phyloP scores from a whole-genome alignment of 1,140 invertebrate genomes.

The Cylas formicarius region DNA sequence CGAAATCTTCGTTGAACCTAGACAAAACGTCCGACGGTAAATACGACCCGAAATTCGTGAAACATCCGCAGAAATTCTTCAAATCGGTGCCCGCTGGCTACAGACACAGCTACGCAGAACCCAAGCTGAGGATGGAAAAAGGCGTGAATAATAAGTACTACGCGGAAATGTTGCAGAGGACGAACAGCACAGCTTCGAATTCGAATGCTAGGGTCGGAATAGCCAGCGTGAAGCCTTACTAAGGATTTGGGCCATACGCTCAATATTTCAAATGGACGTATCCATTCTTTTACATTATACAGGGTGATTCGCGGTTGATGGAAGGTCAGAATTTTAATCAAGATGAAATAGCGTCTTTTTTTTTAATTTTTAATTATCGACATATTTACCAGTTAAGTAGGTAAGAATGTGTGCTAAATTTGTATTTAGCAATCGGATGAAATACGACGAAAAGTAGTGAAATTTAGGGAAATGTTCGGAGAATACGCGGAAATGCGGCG shows the following conservation, averaged over 20 bases:
- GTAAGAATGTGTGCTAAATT: not conserved
- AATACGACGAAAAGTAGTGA: too few relatives aligned
- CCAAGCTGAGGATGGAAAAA: constrained; percentile 33
- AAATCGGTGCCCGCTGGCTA: constrained; percentile 38
- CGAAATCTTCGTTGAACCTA: constrained; percentile 30
- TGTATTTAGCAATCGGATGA: constrained; percentile 1
- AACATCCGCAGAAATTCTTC: constrained; percentile 32
- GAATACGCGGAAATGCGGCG: too few relatives aligned
- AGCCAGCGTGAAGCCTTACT: constrained; percentile 42
- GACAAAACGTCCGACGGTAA: constrained; percentile 28
- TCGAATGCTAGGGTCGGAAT: constrained; percentile 41
- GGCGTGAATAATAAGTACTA: constrained; percentile 29
- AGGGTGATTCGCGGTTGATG: not conserved
- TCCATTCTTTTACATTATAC: too few relatives aligned
- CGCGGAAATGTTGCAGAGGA: constrained; percentile 38
- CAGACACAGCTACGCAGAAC: constrained; percentile 48
- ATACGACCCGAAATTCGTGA: constrained; percentile 32
- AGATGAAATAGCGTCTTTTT: constrained; percentile 1
- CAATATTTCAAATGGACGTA: constrained; percentile 3
- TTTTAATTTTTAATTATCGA: not conserved
- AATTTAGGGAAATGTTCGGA: too few relatives aligned
- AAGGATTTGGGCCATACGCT: constrained; percentile 1
- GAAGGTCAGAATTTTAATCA: not conserved
- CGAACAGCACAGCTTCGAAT: constrained; percentile 35
- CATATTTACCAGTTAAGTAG: too few relatives aligned